Conservation (phyloP, 2,113 vertebrate species). For the Chinchilla lanigera region DNA sequence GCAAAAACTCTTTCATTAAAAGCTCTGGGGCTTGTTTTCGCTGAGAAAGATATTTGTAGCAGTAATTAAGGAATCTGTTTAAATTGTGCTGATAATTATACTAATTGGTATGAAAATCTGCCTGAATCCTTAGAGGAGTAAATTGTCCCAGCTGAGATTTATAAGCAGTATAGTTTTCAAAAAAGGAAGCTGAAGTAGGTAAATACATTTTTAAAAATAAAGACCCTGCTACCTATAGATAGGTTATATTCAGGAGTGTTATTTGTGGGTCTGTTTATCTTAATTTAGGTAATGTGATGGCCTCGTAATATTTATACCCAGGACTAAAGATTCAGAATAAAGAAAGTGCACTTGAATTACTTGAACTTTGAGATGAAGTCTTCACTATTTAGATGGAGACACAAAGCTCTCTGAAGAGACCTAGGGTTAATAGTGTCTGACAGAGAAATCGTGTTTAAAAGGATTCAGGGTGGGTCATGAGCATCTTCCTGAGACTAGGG, state of each 20-base stretch:
- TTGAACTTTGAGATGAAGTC: slow-evolving; percentile 21
- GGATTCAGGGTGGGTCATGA: background rate
- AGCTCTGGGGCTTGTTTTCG: slow-evolving; percentile 63
- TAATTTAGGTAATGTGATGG: slow-evolving; percentile 58
- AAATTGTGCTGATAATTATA: slow-evolving; percentile 63
- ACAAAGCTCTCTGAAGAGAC: background rate
- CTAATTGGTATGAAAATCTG: slow-evolving; percentile 40
- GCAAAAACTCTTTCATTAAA: slow-evolving; percentile 67
- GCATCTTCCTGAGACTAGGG: background rate
- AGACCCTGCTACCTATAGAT: slow-evolving; percentile 54
- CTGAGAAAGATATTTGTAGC: slow-evolving; percentile 57
- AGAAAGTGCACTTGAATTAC: slow-evolving; percentile 7
- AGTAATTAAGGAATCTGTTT: slow-evolving; percentile 67
- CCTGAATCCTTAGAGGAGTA: slow-evolving; percentile 46
- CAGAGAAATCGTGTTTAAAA: background rate
- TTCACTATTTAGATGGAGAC: background rate
- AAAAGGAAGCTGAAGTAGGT: slow-evolving; percentile 57
- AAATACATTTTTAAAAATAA: slow-evolving; percentile 72
- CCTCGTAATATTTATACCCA: slow-evolving; percentile 56
- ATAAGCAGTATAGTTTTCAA: slow-evolving; percentile 56
- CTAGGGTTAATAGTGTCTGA: background rate
- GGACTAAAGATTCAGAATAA: slow-evolving; percentile 43
- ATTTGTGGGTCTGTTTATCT: slow-evolving; percentile 53
- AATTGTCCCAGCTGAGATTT: slow-evolving; percentile 34
- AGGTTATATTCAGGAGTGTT: slow-evolving; percentile 54